phyloP scores from a whole-genome alignment of 2,113 vertebrate genomes.

The Corvus cornix region DNA sequence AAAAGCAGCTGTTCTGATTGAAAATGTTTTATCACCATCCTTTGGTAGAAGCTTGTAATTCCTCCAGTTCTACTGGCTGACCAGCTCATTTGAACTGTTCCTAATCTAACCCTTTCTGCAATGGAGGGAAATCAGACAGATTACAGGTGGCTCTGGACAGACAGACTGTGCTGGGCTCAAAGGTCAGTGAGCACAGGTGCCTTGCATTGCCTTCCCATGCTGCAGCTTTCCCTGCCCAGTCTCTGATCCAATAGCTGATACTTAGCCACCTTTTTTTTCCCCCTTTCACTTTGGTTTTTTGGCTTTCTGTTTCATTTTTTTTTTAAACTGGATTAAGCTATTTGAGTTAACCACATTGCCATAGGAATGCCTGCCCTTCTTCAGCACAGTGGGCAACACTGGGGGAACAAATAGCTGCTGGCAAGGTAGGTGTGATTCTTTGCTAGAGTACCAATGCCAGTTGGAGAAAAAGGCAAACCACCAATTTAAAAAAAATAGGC shows the following conservation, averaged over 20 bases:
- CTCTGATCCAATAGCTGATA: not conserved
- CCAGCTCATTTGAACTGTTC: not conserved
- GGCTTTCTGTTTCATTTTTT: not conserved
- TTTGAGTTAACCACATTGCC: not conserved
- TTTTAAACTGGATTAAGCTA: not conserved
- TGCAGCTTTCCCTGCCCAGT: not conserved
- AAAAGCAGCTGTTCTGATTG: not conserved
- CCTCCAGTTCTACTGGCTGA: not conserved
- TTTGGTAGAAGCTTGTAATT: not conserved
- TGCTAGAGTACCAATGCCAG: not conserved
- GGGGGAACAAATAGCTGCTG: not conserved
- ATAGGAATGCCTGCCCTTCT: not conserved
- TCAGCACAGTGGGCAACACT: not conserved
- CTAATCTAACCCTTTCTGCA: not conserved
- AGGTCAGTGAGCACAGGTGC: not conserved
- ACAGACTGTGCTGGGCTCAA: not conserved
- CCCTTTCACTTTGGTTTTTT: accelerated
- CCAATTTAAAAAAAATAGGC: not conserved
- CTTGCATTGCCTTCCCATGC: not conserved
- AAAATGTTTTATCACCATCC: slow-evolving; percentile 36
- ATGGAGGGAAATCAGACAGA: accelerated
- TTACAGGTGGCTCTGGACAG: not conserved
- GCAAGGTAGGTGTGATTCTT: not conserved
- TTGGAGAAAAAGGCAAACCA: not conserved
- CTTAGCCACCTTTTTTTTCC: not conserved